Base-by-base conservation (phyloP, 2,113 vertebrate species). In the Paradisaea rubra region DNA sequence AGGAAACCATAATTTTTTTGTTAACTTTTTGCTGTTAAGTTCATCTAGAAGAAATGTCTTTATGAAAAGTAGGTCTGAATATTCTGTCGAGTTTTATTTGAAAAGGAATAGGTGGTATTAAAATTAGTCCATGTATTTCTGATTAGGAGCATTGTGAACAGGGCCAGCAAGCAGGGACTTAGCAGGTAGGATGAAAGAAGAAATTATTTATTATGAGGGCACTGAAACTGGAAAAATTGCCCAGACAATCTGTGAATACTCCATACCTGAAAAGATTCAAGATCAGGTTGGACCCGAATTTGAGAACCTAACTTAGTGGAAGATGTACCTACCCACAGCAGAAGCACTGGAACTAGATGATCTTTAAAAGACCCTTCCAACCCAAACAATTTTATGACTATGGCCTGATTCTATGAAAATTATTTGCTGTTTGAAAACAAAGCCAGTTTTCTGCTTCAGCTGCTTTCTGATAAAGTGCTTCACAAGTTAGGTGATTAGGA, bases 321-420 rank as follows among this genome's bases (percentile, higher is more conserved):
- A 74, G 30, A 33, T 53, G 3, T 35, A 17, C 33, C 28, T 35
- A 44, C 19, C 13, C 6, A 19, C 3, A 2, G 17, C 10, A 70
- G 30, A 20, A 24, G 0, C 1, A 0, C 11, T 60, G 13, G 6
- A 73, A 61, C 4, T 15, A 42, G 20, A 24, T 45, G 16, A 19
- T 33, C 21, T 70, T 45, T 65, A 56, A 35, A 69, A 42, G 16
- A 49, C 6, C 3, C 15, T 88, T 86, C 7, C 31, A 77, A 49
- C 8, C 3, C 35, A 63, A 76, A 66, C 2, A 1, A 9, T 71
- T 76, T 73, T 54, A 21, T 28, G 16, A 21, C 64, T 66, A 9
- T 53, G 35, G 9, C 49, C 31, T 63, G 22, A 31, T 27, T 57
- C 11, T 76, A 10, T 41, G 14, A 21, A 66, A 73, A 7, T 60